Evolutionary conservation across 2,797 vertebrate genomes (phyloP).

Genomic region (Peromyscus eremicus): DNA sequence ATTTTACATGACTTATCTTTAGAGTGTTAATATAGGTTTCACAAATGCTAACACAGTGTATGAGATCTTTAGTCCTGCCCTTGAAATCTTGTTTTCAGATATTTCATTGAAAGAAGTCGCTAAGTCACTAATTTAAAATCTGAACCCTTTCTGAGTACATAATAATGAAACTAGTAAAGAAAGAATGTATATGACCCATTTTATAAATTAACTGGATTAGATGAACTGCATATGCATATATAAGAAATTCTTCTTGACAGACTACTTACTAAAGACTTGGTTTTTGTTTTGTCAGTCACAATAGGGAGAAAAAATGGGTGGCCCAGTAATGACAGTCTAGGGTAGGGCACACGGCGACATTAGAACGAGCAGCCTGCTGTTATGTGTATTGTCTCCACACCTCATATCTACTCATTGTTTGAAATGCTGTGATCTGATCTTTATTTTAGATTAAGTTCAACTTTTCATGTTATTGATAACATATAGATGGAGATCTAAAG

Average conservation of each 20-base stretch:
- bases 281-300: slow-evolving; percentile 22
- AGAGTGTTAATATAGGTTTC: neutral
- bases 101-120: neutral
- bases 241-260: neutral
- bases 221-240: neutral
- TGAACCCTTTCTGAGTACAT: neutral
- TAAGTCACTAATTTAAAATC: neutral
- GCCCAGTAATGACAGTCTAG: neutral
- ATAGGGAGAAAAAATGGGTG: neutral
- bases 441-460: slow-evolving; percentile 46
- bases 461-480: neutral
- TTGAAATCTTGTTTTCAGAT: neutral
- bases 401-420: neutral
- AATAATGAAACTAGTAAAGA: slow-evolving; percentile 48
- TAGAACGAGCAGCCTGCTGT: neutral
- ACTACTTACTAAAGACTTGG: slow-evolving; percentile 10
- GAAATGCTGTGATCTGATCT: neutral
- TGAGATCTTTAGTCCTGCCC: neutral
- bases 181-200: neutral
- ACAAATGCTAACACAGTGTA: neutral
- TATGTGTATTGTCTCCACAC: neutral
- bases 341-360: neutral
- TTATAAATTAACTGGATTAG: slow-evolving; percentile 2
- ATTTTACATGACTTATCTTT: neutral
- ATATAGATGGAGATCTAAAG: neutral